phyloP scores from a whole-genome alignment of 2,797 vertebrate species.

The Cuculus canorus region DNA sequence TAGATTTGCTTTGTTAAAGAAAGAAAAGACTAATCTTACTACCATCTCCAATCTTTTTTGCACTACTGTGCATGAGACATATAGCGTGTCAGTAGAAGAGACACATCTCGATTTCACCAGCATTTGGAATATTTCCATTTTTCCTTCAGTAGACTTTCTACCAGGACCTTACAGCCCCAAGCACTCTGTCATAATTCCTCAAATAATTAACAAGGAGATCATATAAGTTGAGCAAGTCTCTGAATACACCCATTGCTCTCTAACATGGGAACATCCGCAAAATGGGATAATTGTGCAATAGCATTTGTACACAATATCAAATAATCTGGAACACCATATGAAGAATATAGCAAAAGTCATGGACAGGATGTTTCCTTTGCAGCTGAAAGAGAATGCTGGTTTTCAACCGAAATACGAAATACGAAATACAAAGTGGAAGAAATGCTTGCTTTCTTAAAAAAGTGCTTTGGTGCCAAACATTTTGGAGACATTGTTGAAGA shows the following conservation, averaged over 20 bases:
- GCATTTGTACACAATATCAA: slow-evolving; percentile 18
- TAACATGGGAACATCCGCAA: slow-evolving; percentile 21
- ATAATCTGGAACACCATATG: slow-evolving; percentile 35
- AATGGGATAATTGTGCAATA: slow-evolving; percentile 36
- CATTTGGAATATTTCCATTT: not conserved
- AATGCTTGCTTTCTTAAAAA: slow-evolving; percentile 51
- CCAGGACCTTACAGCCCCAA: not conserved
- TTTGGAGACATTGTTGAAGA: slow-evolving; percentile 70
- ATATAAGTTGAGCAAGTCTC: not conserved
- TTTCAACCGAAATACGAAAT: not conserved
- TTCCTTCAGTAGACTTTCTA: not conserved
- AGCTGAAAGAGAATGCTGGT: slow-evolving; percentile 15
- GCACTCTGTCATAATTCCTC: not conserved
- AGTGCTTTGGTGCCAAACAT: slow-evolving; percentile 54
- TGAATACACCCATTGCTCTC: slow-evolving; percentile 40
- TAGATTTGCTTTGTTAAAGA: not conserved
- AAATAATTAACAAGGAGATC: slow-evolving; percentile 44
- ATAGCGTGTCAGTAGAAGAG: not conserved
- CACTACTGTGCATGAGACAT: not conserved
- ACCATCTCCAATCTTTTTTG: not conserved
- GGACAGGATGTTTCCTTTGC: slow-evolving; percentile 8
- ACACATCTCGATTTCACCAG: not conserved
- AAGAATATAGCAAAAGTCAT: slow-evolving; percentile 31
- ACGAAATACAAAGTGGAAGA: not conserved
- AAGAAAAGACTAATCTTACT: not conserved